Conservation (phyloP, 1,140 invertebrate species). For the Zaprionus taronus region DNA sequence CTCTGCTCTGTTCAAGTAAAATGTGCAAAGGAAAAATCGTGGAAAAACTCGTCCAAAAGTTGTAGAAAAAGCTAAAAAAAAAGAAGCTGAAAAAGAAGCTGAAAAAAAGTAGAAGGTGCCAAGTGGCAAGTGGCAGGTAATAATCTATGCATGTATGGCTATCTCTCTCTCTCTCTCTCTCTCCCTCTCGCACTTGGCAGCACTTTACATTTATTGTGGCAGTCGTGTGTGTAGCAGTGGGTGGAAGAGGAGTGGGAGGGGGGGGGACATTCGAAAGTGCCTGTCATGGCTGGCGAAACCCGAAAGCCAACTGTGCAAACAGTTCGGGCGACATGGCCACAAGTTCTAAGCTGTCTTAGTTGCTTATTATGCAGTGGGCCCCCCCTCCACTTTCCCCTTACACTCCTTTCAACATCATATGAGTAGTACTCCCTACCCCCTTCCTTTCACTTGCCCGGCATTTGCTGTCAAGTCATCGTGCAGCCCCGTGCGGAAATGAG, state of each 20-base stretch:
- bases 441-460: constrained; percentile 16
- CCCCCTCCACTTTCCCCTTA: background rate
- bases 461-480: constrained; percentile 70
- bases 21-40: constrained; percentile 30
- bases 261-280: constrained; percentile 70
- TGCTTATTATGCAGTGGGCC: constrained; percentile 71
- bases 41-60: constrained; percentile 73
- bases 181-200: constrained; percentile 70
- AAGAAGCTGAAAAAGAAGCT: constrained; percentile 16
- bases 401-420: background rate
- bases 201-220: constrained; percentile 82
- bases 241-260: background rate
- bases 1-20: background rate
- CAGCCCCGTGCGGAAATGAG: constrained; percentile 74
- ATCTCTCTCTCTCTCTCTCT: constrained; percentile 4
- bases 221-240: constrained; percentile 40
- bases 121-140: constrained; percentile 81
- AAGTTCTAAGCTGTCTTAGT: constrained; percentile 78
- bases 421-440: background rate
- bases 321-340: constrained; percentile 63
- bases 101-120: constrained; percentile 61
- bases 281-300: constrained; percentile 65
- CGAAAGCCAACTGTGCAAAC: constrained; percentile 53
- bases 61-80: constrained; percentile 23
- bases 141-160: constrained; percentile 77